phyloP scores from a whole-genome alignment of 2,888 invertebrate genomes.

The Apoda limacodes region DNA sequence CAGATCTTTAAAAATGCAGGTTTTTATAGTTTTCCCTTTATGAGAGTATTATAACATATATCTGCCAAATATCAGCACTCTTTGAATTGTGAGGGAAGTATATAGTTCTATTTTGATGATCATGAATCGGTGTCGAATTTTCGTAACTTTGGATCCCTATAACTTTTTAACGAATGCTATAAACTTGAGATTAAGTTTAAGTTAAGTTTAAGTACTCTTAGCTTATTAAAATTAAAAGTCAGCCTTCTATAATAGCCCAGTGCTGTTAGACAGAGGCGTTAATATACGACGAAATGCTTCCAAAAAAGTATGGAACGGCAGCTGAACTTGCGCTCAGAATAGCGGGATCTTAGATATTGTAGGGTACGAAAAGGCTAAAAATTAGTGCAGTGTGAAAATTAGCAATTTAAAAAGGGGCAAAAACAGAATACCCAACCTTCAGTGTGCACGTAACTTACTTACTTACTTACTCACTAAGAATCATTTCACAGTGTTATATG shows the following conservation, averaged over 20 bases:
- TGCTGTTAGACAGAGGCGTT: conserved; percentile 16
- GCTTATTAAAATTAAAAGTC: conserved; percentile 12
- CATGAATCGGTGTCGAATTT: conserved; percentile 1
- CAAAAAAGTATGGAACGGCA: conserved; percentile 15
- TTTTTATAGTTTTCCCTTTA: conserved; percentile 6
- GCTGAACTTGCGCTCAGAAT: too few species aligned
- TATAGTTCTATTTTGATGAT: conserved; percentile 5
- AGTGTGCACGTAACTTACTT: too few species aligned
- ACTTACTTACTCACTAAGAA: too few species aligned
- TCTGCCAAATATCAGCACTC: conserved; percentile 4
- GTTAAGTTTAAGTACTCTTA: conserved; percentile 1
- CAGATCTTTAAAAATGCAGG: conserved; percentile 7
- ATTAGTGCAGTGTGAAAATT: too few species aligned
- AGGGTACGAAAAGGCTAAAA: too few species aligned
- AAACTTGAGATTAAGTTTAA: conserved; percentile 7
- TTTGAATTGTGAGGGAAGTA: conserved; percentile 2
- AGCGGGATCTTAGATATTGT: too few species aligned
- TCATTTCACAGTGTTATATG: too few species aligned
- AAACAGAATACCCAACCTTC: too few species aligned
- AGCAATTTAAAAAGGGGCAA: too few species aligned
- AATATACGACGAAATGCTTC: conserved; percentile 15
- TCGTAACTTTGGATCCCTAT: conserved; percentile 12
- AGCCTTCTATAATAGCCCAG: conserved; percentile 12
- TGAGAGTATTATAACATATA: conserved; percentile 6
- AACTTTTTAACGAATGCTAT: conserved; percentile 13